phyloP scores from a whole-genome alignment of 2,113 vertebrate genomes.

The Elanus axillaris region DNA sequence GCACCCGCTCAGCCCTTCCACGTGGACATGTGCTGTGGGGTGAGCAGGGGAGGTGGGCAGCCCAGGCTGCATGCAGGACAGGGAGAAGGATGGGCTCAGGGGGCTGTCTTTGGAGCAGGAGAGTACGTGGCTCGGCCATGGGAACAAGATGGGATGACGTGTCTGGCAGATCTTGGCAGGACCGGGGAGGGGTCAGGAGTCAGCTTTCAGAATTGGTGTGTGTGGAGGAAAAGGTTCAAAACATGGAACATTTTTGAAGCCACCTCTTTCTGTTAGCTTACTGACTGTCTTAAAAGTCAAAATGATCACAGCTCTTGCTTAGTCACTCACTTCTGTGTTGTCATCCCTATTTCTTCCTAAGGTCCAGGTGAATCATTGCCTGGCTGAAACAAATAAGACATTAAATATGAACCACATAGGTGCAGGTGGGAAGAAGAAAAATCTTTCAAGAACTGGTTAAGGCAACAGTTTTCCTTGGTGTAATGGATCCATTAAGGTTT shows the following conservation, averaged over 20 bases:
- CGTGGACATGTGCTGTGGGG: background rate
- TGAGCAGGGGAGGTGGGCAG: background rate
- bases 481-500: background rate
- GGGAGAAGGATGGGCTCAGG: background rate
- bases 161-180: background rate
- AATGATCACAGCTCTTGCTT: background rate
- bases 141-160: background rate
- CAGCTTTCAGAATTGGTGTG: background rate
- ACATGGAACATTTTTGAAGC: background rate
- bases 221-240: background rate
- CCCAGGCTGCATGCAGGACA: background rate
- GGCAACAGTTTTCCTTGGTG: background rate
- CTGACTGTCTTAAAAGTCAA: background rate
- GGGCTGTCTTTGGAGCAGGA: background rate
- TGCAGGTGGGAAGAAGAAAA: background rate
- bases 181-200: background rate
- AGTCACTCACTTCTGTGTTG: background rate
- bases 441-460: background rate
- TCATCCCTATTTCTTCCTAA: background rate
- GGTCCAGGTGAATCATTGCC: background rate
- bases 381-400: background rate
- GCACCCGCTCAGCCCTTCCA: background rate
- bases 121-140: background rate
- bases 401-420: background rate
- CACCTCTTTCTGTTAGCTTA: background rate